phyloP scores from a whole-genome alignment of 2,888 invertebrate genomes.

The Macrophya alboannulata region DNA sequence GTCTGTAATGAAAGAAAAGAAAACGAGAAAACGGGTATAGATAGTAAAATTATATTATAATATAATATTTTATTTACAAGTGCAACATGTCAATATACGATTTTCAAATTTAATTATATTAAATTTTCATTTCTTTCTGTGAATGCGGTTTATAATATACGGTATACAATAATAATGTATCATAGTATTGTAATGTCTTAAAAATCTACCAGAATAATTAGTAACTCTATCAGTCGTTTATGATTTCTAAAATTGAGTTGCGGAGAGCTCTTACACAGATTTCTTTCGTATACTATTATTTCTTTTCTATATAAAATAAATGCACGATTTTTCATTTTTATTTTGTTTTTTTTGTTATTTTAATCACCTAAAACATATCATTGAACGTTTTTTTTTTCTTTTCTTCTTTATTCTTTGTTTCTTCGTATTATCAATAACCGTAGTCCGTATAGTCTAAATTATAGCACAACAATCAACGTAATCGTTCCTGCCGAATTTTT shows the following conservation, averaged over 20 bases:
- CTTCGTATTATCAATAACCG: not conserved
- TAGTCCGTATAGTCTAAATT: not conserved
- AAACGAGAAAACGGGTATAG: not conserved
- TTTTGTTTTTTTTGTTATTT: not conserved
- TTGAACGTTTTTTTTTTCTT: not conserved
- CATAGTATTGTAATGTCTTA: slow-evolving; percentile 2
- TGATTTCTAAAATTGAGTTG: slow-evolving; percentile 23
- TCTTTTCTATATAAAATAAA: slow-evolving; percentile 4
- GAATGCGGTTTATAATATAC: not conserved
- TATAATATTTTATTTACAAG: slow-evolving; percentile 43
- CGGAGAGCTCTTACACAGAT: too few relatives aligned
- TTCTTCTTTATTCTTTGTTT: not conserved
- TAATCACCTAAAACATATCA: not conserved
- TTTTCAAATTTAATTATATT: not conserved
- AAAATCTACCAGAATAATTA: slow-evolving; percentile 35
- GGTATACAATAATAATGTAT: not conserved
- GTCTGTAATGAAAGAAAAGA: not conserved
- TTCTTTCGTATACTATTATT: not conserved
- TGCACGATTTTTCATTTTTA: not conserved
- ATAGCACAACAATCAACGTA: not conserved
- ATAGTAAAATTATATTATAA: not conserved
- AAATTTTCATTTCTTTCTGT: not conserved
- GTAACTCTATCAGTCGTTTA: slow-evolving; percentile 44
- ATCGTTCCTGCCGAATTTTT: slow-evolving; percentile 41
- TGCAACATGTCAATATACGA: slow-evolving; percentile 13